Evolutionary conservation across 2,113 vertebrate species (phyloP).

Genomic region (Mus spicilegus): DNA sequence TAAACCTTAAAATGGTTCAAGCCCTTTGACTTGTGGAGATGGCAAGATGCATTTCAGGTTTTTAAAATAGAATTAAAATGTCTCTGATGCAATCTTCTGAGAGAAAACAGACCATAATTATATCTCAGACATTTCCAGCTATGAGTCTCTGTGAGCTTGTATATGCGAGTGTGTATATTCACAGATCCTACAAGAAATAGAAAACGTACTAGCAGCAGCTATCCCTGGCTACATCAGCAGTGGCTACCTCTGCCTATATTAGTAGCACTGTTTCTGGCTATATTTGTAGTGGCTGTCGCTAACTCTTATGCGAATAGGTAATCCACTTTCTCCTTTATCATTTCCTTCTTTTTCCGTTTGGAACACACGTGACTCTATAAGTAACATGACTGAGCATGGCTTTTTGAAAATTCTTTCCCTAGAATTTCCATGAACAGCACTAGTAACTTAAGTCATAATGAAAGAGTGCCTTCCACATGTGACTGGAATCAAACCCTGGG

Average conservation of each 20-base stretch:
- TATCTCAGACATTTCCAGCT: background rate
- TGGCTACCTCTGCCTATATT: background rate
- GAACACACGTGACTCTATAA: background rate
- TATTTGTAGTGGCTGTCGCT: background rate
- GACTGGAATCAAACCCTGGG: background rate
- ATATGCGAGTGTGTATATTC: background rate
- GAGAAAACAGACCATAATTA: slow-evolving; percentile 36
- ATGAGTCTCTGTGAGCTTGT: background rate
- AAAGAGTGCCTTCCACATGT: background rate
- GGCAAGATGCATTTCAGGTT: slow-evolving; percentile 8
- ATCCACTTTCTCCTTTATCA: background rate
- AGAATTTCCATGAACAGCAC: background rate
- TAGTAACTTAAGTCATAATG: background rate
- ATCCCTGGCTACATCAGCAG: background rate
- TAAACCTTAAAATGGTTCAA: slow-evolving; percentile 10
- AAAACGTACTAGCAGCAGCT: background rate
- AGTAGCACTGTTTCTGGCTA: background rate
- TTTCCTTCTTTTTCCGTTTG: background rate
- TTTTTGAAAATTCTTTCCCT: slow-evolving; percentile 8
- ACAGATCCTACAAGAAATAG: background rate
- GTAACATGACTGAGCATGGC: background rate
- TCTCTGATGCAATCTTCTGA: background rate
- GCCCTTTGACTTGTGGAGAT: background rate
- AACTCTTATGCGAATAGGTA: background rate
- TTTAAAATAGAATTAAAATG: background rate